A percentile compares a stretch with the other conserved stretches of the same genome.
These are phyloP conservation scores for Hirtodrosophila trivittata DNA, from an alignment of 2,888 invertebrate genomes.

Conservation along the genomic window DNA sequence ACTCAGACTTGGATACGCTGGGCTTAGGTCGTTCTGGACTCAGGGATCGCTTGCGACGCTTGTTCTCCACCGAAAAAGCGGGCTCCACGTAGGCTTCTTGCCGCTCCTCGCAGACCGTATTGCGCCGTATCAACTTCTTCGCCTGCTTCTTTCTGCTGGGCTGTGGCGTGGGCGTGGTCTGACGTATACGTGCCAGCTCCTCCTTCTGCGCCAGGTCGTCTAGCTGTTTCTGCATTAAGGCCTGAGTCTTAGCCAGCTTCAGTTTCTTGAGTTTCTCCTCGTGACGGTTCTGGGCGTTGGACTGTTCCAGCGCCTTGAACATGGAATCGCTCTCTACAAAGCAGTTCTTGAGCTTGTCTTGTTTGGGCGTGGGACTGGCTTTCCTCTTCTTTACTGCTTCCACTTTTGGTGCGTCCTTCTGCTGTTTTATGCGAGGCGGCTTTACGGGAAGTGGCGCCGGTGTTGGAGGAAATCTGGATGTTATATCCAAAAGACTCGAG, in stretches of 20 bases:
- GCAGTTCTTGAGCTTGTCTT: constrained; percentile 15
- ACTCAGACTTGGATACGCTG: no score
- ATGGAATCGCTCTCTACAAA: constrained; percentile 58
- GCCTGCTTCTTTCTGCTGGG: constrained; percentile 12
- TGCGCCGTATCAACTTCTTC: constrained; percentile 23
- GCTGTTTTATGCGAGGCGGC: no score
- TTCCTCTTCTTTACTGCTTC: constrained; percentile 1
- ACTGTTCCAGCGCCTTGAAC: constrained; percentile 60
- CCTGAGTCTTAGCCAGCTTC: constrained; percentile 24
- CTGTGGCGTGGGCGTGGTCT: constrained; percentile 6
- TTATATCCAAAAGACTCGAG: no score
- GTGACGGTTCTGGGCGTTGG: constrained; percentile 38
- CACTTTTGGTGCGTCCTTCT: not conserved
- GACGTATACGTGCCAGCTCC: no score
- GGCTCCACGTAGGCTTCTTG: constrained; percentile 3
- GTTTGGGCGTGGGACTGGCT: constrained; percentile 4
- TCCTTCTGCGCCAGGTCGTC: no score
- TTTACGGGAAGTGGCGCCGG: no score
- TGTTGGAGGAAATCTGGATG: no score
- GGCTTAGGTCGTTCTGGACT: constrained; percentile 16
- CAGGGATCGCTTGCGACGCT: constrained; percentile 46
- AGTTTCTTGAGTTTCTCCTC: constrained; percentile 59
- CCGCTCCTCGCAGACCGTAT: constrained; percentile 43
- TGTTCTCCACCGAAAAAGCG: constrained; percentile 5
- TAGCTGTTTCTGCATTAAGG: constrained; percentile 15